Evolutionary conservation across 2,888 invertebrate genomes (phyloP).

Genomic region (Stenichneumon culpator): DNA sequence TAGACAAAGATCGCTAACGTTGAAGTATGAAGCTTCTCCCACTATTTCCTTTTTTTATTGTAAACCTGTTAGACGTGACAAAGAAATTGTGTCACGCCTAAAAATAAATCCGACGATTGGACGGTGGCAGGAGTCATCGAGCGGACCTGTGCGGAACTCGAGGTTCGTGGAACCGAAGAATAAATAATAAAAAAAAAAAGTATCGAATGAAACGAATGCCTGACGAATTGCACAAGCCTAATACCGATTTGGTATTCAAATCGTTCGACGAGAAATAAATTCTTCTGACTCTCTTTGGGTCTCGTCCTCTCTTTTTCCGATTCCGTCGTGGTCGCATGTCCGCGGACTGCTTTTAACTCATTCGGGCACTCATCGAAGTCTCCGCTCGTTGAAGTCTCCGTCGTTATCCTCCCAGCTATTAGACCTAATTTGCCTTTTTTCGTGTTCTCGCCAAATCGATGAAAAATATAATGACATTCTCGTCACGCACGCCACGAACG

Average conservation of each 20-base stretch:
- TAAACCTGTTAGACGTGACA: slow-evolving; percentile 64
- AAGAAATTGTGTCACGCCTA: slow-evolving; percentile 80
- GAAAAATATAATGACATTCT: slow-evolving; percentile 46
- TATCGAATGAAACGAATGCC: slow-evolving; percentile 65
- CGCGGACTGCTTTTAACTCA: background rate
- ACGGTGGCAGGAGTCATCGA: slow-evolving; percentile 16
- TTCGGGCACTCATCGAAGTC: slow-evolving; percentile 38
- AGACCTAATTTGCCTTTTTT: slow-evolving; percentile 28
- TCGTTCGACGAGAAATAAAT: slow-evolving; percentile 68
- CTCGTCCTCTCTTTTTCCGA: background rate
- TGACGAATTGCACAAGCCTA: slow-evolving; percentile 76
- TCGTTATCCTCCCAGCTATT: slow-evolving; percentile 35
- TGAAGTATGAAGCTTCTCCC: background rate
- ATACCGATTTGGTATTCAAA: slow-evolving; percentile 81
- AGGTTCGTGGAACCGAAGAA: slow-evolving; percentile 65
- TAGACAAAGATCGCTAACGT: background rate
- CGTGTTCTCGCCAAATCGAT: slow-evolving; percentile 16
- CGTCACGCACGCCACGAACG: slow-evolving; percentile 54
- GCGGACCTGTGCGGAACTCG: slow-evolving; percentile 41
- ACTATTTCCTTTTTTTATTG: background rate
- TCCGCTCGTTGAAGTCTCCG: slow-evolving; percentile 71
- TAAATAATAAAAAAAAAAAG: slow-evolving; percentile 66
- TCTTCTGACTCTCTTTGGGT: background rate
- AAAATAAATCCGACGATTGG: slow-evolving; percentile 79
- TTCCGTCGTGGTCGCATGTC: background rate